Base-by-base conservation (phyloP, 2,797 vertebrate species). In the Sandelia bainsii region DNA sequence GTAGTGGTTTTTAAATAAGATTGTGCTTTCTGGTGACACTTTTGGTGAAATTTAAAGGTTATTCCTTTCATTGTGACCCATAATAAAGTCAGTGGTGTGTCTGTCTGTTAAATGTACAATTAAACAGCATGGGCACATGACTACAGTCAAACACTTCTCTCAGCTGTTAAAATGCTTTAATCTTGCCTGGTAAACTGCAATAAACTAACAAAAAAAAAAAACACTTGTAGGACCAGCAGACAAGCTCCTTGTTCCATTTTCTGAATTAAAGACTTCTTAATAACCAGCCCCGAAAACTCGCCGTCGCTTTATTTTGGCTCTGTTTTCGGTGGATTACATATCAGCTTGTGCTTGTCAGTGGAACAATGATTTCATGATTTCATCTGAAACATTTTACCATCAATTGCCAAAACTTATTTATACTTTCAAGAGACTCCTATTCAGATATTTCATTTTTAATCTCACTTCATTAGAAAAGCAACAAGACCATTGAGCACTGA, bases 241-340 rank as follows among this genome's bases (percentile, higher is more conserved):
- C 4, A 8, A 27, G 48, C 40, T 46, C 51, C 4, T 12, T 9
- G 7, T 64, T 58, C 39, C 3, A 23, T 29, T 8, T 49, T 57
- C 16, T 50, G 22, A 58, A 52, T 37, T 32, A 52, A 27, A 57
- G 62, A 53, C 45, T 16, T 34, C 58, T 66, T 19, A 5, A n/a
- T 23, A 75, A 80, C 57, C 62, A 70, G 67, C 68, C 64, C 8
- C 3, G 37, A 51, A 44, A 54, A 14, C 12, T 25, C n/a, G 57
- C 60, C 45, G 22, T 67, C 22, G 1, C 16, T 58, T 53, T 23
- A 8, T 53, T 20, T 61, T 19, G 29, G 14, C 20, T 60, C 17
- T 5, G 29, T 42, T 23, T 48, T 45, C 37, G 48, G 70, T 32
- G 14, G 22, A 51, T 39, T 2, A 65, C 51, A 66, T 37, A 53